Evolutionary conservation across 2,888 invertebrate species (phyloP), one percentile per base, ranked within the genome.

Genomic region (Microctonus brassicae): DNA sequence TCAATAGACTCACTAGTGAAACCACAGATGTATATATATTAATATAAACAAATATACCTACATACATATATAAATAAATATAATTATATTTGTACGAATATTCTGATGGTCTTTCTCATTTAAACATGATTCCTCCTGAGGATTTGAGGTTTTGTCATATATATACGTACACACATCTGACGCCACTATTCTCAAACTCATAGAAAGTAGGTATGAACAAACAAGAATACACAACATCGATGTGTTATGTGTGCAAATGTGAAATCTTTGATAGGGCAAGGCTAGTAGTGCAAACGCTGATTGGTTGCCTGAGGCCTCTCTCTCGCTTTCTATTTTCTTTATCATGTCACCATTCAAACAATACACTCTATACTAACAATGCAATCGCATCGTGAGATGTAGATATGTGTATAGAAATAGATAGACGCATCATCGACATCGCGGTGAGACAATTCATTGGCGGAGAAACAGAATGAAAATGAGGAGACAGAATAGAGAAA

Each of bases 261-360:
- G 70, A 73, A 77, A 77, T 78, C 76, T 76, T 76, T 75, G 77
- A 77, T 77, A 74, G 74, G 72, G 76, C 65, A 70, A 57, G 70
- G 63, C 77, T n/a, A n/a, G n/a, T 73, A 83, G 80, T 79, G 77
- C 74, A 77, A 80, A 77, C 78, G 79, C 81, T 84, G 84, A 84
- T 84, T 84, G 84, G 84, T 83, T 77, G 84, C 84, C 82, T 76
- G 77, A 78, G 84, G 84, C 81, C 72, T 80, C 47, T 68, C 55
- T 69, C 53, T 61, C 33, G 26, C 57, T 9, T 10, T 57, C 63
- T 36, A 65, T 69, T 62, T 53, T 62, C 69, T 69, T 69, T 79
- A n/a, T n/a, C n/a, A 77, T 76, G 77, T 82, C 80, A 79, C 78
- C 79, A 81, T 80, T 82, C 84, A 82, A 84, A 84, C 84, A 84